Evolutionary conservation across 2,888 invertebrate species (phyloP).

Genomic region (Minunthozetes semirufus): DNA sequence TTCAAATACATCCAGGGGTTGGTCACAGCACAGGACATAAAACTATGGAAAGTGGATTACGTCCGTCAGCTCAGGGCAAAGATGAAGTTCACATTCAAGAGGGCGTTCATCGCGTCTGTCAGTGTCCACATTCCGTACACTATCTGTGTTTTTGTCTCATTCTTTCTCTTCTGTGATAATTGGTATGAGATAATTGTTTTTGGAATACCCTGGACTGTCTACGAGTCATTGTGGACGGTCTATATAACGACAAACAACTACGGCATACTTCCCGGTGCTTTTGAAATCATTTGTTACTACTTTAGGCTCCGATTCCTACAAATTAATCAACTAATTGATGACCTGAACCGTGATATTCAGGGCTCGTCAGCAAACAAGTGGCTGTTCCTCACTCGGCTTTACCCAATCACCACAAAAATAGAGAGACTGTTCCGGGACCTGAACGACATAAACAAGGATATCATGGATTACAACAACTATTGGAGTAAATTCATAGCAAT

Average conservation of each 20-base stretch:
- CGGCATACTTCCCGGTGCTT: neutral
- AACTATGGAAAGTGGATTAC: neutral
- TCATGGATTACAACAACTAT: conserved; percentile 15
- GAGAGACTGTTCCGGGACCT: neutral
- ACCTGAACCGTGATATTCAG: neutral
- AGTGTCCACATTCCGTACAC: conserved; percentile 9
- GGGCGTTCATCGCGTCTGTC: neutral
- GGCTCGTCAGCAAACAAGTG: neutral
- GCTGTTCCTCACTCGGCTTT: no score
- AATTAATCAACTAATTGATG: neutral
- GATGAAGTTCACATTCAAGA: neutral
- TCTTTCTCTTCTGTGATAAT: neutral
- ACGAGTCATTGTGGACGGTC: neutral
- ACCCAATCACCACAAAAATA: neutral
- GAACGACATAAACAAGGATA: neutral
- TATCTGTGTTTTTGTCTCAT: neutral
- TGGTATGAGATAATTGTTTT: neutral
- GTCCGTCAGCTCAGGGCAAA: neutral
- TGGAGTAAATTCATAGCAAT: neutral
- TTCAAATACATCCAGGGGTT: conserved; percentile 4
- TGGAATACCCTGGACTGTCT: neutral
- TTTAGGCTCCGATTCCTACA: neutral
- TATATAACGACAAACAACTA: neutral
- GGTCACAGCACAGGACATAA: neutral
- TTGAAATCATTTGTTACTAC: conserved; percentile 3